These are phyloP conservation scores for Auanema freiburgensis DNA, from an alignment of 2,888 invertebrate genomes.

Conservation along the genomic window DNA sequence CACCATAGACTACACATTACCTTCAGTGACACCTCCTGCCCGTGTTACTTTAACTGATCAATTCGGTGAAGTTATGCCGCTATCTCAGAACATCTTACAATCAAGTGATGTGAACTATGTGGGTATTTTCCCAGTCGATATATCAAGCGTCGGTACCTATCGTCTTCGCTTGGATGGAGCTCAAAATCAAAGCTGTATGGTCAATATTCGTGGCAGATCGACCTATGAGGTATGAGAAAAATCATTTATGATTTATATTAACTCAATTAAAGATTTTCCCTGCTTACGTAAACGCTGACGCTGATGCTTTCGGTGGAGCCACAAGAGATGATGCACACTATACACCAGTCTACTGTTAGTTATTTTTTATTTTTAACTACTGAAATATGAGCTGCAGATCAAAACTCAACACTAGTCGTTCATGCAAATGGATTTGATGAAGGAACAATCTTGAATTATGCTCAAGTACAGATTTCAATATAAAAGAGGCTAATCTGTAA, in stretches of 20 bases:
- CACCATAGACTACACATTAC: conserved; percentile 47
- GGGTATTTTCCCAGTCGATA: conserved; percentile 23
- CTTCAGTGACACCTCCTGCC: conserved; percentile 16
- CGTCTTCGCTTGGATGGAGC: not conserved
- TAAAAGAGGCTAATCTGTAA: not conserved
- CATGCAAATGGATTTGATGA: conserved; percentile 41
- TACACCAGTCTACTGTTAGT: conserved; percentile 37
- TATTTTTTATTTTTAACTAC: not conserved
- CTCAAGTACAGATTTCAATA: conserved; percentile 16
- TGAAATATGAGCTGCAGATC: conserved; percentile 27
- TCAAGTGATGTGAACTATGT: conserved; percentile 43
- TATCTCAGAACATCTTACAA: conserved; percentile 36
- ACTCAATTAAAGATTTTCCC: conserved; percentile 21
- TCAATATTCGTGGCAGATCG: conserved; percentile 43
- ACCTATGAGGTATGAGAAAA: conserved; percentile 27
- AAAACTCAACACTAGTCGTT: conserved; percentile 40
- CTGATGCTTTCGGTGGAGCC: conserved; percentile 40
- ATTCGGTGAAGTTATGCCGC: conserved; percentile 22
- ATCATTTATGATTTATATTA: not conserved
- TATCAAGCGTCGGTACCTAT: not conserved
- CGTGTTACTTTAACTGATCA: conserved; percentile 30
- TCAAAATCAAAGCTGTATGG: not conserved
- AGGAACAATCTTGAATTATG: conserved; percentile 33
- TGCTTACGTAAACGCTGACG: conserved; percentile 29
- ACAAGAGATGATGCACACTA: conserved; percentile 48